Evolutionary conservation across 2,888 invertebrate species (phyloP).

Genomic region (Deilephila porcellus): DNA sequence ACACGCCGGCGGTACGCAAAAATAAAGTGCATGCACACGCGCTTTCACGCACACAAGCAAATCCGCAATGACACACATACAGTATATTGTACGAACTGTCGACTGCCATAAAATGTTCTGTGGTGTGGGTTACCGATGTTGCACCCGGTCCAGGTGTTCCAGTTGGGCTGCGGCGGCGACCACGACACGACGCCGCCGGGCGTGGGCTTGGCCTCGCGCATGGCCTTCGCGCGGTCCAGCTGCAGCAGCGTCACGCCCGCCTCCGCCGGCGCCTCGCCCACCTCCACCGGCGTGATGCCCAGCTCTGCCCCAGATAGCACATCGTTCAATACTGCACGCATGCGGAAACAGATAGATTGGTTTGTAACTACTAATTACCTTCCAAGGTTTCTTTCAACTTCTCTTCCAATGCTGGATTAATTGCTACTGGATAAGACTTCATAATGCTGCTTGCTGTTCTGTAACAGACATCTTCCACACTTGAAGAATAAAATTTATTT

Average conservation of each 20-base stretch:
- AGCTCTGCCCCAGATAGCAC: slow-evolving; percentile 53
- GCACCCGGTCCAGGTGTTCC: slow-evolving; percentile 98
- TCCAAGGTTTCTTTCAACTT: slow-evolving; percentile 85
- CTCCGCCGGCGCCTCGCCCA: slow-evolving; percentile 51
- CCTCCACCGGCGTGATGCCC: slow-evolving; percentile 65
- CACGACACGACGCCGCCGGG: slow-evolving; percentile 95
- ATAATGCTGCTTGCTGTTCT: slow-evolving; percentile 87
- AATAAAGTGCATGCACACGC: too few relatives aligned
- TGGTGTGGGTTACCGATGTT: slow-evolving; percentile 88
- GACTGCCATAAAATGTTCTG: too few relatives aligned
- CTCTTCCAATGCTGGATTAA: slow-evolving; percentile 88
- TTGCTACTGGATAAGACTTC: slow-evolving; percentile 90
- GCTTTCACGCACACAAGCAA: too few relatives aligned
- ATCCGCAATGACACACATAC: too few relatives aligned
- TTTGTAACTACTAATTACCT: slow-evolving; percentile 56
- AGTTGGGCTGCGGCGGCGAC: slow-evolving; percentile 98
- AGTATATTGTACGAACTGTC: too few relatives aligned
- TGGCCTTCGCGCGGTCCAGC: slow-evolving; percentile 80
- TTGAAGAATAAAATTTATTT: too few relatives aligned
- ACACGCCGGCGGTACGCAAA: too few relatives aligned
- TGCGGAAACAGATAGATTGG: not conserved
- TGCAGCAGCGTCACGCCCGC: slow-evolving; percentile 65
- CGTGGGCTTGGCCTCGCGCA: slow-evolving; percentile 86
- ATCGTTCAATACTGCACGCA: not conserved
- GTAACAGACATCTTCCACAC: slow-evolving; percentile 31